Conservation (phyloP, 2,113 vertebrate species). For the Octodon degus region DNA sequence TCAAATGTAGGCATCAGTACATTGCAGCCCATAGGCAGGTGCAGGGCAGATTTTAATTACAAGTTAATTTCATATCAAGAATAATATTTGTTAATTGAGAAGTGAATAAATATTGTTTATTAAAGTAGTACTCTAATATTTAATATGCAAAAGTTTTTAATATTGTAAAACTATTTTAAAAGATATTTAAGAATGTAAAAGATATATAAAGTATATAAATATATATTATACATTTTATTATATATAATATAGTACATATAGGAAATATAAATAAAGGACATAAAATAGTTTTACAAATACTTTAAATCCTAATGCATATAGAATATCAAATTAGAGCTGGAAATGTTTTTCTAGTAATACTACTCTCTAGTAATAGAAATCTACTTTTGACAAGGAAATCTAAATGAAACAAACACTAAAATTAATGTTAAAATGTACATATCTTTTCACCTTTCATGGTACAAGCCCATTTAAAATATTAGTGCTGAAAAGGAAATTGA, state of each 20-base stretch:
- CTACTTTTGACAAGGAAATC: neutral
- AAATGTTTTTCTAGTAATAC: neutral
- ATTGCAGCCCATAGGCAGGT: neutral
- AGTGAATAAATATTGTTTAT: neutral
- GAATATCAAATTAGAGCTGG: neutral
- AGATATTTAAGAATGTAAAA: neutral
- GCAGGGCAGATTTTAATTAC: neutral
- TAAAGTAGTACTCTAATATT: neutral
- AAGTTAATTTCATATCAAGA: neutral
- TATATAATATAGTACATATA: no score
- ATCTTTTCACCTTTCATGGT: neutral
- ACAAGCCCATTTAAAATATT: neutral
- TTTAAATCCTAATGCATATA: neutral
- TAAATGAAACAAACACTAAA: neutral
- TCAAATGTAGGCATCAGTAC: neutral
- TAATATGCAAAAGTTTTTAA: neutral
- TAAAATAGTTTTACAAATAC: no score
- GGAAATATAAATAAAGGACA: no score
- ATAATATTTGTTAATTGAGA: neutral
- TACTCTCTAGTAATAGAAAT: neutral
- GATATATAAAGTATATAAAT: no score
- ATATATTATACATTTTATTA: no score
- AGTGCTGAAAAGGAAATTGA: neutral
- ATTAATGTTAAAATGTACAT: neutral
- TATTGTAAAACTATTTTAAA: neutral